phyloP scores from a whole-genome alignment of 2,113 vertebrate species.

The Tor tambroides region DNA sequence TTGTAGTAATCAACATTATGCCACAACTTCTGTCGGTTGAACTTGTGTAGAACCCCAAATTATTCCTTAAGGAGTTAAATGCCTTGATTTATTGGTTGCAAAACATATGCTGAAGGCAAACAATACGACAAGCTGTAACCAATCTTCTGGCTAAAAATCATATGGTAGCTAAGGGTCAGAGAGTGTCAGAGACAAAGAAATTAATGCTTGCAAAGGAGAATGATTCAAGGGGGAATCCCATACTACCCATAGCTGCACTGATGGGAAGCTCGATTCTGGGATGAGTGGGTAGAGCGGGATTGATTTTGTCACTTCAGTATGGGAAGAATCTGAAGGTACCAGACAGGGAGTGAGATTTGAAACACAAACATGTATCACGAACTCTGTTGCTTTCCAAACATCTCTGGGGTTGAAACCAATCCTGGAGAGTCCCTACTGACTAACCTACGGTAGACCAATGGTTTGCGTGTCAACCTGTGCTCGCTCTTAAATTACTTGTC shows the following conservation, averaged over 20 bases:
- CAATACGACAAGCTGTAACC: not conserved
- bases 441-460: not conserved
- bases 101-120: not conserved
- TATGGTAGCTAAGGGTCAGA: not conserved
- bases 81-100: not conserved
- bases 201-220: too few relatives aligned
- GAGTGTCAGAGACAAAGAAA: not conserved
- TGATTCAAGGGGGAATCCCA: conserved; percentile 27
- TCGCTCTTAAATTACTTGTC: not conserved
- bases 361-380: not conserved
- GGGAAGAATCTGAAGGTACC: not conserved
- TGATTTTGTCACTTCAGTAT: not conserved
- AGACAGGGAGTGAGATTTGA: not conserved
- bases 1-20: too few relatives aligned
- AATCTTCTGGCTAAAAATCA: not conserved
- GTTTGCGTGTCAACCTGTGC: not conserved
- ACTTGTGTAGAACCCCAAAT: too few relatives aligned
- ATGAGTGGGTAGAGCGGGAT: not conserved
- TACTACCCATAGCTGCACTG: not conserved
- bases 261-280: not conserved
- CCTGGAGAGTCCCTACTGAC: conserved; percentile 30
- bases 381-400: not conserved
- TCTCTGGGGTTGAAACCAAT: not conserved
- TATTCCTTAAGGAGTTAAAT: not conserved
- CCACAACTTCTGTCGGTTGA: too few relatives aligned